Evolutionary conservation across 1,140 invertebrate species (phyloP).

Genomic region (Lysiphlebus fabarum): DNA sequence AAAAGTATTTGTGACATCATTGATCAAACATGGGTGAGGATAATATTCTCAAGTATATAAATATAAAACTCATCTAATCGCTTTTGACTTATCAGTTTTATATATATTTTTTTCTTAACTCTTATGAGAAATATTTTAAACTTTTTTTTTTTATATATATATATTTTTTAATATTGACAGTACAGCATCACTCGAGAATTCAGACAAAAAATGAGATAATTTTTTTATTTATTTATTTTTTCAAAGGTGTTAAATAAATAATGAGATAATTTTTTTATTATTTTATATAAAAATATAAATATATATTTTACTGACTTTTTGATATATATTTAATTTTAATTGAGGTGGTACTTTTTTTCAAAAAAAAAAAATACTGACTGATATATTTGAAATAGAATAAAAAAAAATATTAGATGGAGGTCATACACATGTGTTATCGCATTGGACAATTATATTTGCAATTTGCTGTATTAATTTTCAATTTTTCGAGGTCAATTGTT

Average conservation of each 20-base stretch:
- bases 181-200: slow-evolving; percentile 41
- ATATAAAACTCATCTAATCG: slow-evolving; percentile 46
- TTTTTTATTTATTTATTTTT: too few species aligned
- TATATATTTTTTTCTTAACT: slow-evolving; percentile 30
- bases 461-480: background rate
- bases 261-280: too few species aligned
- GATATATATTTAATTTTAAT: too few species aligned
- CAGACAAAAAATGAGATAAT: background rate
- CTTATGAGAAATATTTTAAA: too few species aligned
- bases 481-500: too few species aligned
- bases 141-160: too few species aligned
- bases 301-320: too few species aligned
- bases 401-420: background rate
- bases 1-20: slow-evolving; percentile 37
- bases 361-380: too few species aligned
- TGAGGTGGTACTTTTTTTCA: too few species aligned
- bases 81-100: slow-evolving; percentile 35
- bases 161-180: slow-evolving; percentile 35
- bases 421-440: background rate
- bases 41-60: slow-evolving; percentile 31
- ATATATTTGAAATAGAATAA: too few species aligned
- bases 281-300: too few species aligned
- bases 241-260: too few species aligned
- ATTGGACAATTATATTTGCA: background rate
- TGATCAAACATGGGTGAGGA: slow-evolving; percentile 47